Evolutionary conservation across 2,888 invertebrate species (phyloP).

Genomic region (Hoplodrina blanda): DNA sequence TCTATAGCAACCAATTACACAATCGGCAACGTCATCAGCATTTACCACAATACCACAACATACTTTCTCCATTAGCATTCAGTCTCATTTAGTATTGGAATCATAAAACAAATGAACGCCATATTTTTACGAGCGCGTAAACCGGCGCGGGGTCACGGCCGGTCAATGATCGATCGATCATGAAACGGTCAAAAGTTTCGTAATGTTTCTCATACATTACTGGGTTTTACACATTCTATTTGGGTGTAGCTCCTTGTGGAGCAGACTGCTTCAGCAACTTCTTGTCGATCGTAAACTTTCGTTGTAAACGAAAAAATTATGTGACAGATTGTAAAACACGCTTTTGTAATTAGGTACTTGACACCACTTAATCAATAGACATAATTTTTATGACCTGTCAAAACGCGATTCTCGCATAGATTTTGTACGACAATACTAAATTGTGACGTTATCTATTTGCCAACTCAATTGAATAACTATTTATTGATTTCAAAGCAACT

Average conservation of each 20-base stretch:
- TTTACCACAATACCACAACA: constrained; percentile 20
- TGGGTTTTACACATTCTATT: constrained; percentile 3
- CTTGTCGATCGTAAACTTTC: not conserved
- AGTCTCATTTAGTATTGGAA: constrained; percentile 40
- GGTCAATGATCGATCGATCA: constrained; percentile 48
- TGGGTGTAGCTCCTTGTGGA: not conserved
- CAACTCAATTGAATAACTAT: no score
- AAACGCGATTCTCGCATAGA: no score
- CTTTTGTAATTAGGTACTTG: no score
- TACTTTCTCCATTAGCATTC: constrained; percentile 36
- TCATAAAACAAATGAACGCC: constrained; percentile 52
- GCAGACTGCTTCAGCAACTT: not conserved
- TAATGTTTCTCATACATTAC: constrained; percentile 30
- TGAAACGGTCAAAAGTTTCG: constrained; percentile 42
- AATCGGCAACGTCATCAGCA: constrained; percentile 6
- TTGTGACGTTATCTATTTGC: no score
- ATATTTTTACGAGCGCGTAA: constrained; percentile 52
- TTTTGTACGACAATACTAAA: no score
- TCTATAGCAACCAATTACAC: not conserved
- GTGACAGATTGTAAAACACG: not conserved
- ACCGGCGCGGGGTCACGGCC: constrained; percentile 45
- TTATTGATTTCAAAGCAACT: no score
- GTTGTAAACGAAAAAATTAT: not conserved
- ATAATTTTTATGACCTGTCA: no score
- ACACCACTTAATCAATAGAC: no score